Evolutionary conservation across 2,113 vertebrate species (phyloP).

Genomic region (Narcine bancroftii): DNA sequence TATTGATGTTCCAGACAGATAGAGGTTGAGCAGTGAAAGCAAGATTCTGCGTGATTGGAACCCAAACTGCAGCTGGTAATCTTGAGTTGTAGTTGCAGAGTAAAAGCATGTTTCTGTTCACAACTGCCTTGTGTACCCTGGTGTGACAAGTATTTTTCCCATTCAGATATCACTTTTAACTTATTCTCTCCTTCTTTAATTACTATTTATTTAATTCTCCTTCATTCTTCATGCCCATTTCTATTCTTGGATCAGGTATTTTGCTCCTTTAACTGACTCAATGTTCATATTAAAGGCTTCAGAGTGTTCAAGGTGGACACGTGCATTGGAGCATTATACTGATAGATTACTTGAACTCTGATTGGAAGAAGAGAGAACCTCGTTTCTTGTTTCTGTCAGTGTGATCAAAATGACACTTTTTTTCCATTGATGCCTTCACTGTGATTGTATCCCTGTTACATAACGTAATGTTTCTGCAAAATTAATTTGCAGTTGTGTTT

Average conservation of each 20-base stretch:
- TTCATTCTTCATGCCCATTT: neutral
- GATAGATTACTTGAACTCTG: neutral
- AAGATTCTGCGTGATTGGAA: neutral
- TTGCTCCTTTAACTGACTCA: neutral
- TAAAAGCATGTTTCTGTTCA: neutral
- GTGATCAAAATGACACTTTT: neutral
- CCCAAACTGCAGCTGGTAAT: neutral
- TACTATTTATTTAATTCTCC: neutral
- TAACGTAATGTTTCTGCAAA: neutral
- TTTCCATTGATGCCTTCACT: neutral
- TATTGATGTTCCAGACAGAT: neutral
- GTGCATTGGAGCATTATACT: neutral
- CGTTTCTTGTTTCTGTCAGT: neutral
- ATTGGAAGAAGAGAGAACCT: neutral
- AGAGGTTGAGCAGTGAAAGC: neutral
- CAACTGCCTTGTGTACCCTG: neutral
- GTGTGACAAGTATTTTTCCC: neutral
- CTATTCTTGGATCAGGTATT: neutral
- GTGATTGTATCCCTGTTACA: neutral
- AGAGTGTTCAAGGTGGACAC: neutral
- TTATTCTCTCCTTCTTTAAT: neutral
- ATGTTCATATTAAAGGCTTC: neutral
- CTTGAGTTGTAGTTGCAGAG: neutral
- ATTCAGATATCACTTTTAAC: neutral
- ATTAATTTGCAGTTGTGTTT: neutral